phyloP scores from a whole-genome alignment of 2,797 vertebrate genomes.

The Gobionotothen gibberifrons region DNA sequence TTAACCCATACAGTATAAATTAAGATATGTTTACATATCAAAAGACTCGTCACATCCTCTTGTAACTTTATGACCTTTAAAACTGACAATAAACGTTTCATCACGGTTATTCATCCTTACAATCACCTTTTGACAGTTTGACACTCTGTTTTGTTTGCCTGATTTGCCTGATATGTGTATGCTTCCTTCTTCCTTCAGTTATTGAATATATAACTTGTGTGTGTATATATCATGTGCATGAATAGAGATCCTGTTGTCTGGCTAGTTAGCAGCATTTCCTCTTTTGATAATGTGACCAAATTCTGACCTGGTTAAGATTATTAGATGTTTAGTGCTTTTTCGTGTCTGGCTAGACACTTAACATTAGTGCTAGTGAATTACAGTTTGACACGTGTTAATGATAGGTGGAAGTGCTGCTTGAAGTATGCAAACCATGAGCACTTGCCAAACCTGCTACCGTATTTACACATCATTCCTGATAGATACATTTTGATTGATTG shows the following conservation, averaged over 20 bases:
- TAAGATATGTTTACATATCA: neutral
- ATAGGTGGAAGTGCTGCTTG: neutral
- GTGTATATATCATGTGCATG: neutral
- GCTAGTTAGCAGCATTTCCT: constrained; percentile 4
- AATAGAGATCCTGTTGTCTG: constrained; percentile 1
- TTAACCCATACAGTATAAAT: neutral
- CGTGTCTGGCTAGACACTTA: neutral
- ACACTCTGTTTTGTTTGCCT: neutral
- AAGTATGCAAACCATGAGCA: neutral
- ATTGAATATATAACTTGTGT: neutral
- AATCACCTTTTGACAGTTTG: neutral
- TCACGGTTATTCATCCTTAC: neutral
- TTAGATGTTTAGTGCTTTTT: constrained; percentile 9
- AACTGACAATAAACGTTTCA: neutral
- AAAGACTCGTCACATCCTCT: constrained; percentile 11
- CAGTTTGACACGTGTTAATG: neutral
- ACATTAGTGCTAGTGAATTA: neutral
- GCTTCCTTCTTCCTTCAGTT: constrained; percentile 3
- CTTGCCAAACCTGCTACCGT: neutral
- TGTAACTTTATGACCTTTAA: constrained; percentile 18
- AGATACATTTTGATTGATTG: neutral
- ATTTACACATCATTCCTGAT: neutral
- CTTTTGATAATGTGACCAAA: constrained; percentile 12
- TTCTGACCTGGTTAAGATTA: constrained; percentile 4
- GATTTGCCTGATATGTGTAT: neutral